Evolutionary conservation across 1,140 invertebrate species (phyloP).

Genomic region (Elymnias hypermnestra): DNA sequence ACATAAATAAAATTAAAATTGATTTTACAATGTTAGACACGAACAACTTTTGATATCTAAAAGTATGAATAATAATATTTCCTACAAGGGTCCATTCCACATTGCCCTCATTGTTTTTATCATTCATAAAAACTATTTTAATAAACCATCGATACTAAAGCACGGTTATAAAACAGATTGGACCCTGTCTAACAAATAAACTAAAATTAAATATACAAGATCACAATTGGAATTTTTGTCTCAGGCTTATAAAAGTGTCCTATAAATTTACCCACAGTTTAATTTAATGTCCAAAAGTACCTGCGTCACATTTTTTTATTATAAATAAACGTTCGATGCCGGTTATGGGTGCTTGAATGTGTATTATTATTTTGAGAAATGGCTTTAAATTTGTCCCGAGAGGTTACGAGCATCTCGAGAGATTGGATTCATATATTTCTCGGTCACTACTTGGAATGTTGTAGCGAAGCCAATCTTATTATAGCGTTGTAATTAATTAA

Average conservation of each 20-base stretch:
- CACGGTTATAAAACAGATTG: constrained; percentile 61
- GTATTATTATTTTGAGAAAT: constrained; percentile 71
- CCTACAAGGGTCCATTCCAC: neutral
- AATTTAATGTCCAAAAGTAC: constrained; percentile 75
- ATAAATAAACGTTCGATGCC: constrained; percentile 66
- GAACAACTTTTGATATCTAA: no score
- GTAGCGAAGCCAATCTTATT: constrained; percentile 17
- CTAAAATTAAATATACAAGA: constrained; percentile 75
- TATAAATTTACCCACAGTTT: constrained; percentile 75
- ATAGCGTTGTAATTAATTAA: constrained; percentile 12
- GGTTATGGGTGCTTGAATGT: constrained; percentile 62
- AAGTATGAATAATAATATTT: no score
- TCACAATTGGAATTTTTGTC: constrained; percentile 74
- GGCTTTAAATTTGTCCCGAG: constrained; percentile 62
- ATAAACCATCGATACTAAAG: constrained; percentile 67
- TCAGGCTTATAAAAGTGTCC: constrained; percentile 74
- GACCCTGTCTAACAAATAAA: constrained; percentile 68
- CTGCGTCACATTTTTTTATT: constrained; percentile 67
- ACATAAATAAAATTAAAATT: no score
- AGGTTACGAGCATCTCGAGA: constrained; percentile 39
- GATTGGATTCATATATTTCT: constrained; percentile 31
- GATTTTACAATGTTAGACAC: no score
- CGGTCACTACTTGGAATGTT: constrained; percentile 13
- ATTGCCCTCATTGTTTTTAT: constrained; percentile 49
- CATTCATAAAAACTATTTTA: constrained; percentile 69